Evolutionary conservation across 2,797 vertebrate species (phyloP).

Genomic region (Lagorchestes hirsutus): DNA sequence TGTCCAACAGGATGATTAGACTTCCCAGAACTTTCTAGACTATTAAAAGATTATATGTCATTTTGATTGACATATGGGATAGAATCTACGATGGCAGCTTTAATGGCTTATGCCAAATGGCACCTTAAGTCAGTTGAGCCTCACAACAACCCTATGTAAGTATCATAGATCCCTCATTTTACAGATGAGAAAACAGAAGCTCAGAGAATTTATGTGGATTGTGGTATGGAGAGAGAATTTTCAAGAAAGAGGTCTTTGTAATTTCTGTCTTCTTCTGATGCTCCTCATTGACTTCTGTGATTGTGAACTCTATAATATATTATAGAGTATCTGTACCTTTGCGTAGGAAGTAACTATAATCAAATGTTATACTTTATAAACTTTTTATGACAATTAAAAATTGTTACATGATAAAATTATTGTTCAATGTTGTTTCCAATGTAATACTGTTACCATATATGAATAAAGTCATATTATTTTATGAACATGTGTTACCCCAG

Average conservation of each 20-base stretch:
- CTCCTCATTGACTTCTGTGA: background rate
- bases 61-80: background rate
- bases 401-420: background rate
- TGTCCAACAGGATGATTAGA: background rate
- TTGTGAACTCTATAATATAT: background rate
- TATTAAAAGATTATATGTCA: background rate
- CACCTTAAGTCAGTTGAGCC: background rate
- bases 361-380: background rate
- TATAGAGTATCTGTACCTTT: background rate
- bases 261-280: background rate
- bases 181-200: background rate
- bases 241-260: background rate
- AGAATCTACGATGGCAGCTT: background rate
- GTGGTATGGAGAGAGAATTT: background rate
- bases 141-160: background rate
- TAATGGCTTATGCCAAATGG: background rate
- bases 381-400: background rate
- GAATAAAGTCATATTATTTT: background rate
- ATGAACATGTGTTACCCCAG: background rate
- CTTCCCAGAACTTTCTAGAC: background rate
- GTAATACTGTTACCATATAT: background rate
- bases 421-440: background rate
- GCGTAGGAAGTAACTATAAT: background rate
- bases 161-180: background rate
- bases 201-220: background rate